Base-by-base conservation (phyloP, 2,113 vertebrate species). In the Odontesthes bonariensis region DNA sequence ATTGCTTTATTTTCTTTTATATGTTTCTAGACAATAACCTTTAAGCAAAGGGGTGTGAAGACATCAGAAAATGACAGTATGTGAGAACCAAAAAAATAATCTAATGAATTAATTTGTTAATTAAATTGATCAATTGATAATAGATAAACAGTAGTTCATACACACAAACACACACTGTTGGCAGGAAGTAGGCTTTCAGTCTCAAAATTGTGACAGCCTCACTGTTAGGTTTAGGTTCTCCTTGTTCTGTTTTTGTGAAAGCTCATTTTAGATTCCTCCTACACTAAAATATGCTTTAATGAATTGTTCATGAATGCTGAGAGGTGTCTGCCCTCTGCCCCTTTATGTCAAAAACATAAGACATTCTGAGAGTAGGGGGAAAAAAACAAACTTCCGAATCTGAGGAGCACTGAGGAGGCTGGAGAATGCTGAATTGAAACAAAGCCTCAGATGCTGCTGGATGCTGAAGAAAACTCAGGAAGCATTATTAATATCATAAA, bases 401-500 rank as follows among this genome's bases (percentile, higher is more conserved):
- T 71, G 75, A 66, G 53, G 4, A 13, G n/a, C 5, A 8, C 10
- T 42, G 12, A 62, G 8, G 27, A 62, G 20, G 42, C 20, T 54
- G 20, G 55, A 64, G 64, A n/a, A 27, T 38, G 20, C 27, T 38
- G 35, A 38, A 35, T 33, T 69, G 8, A 67, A 69, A 16, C 66
- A 16, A 65, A 81, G 60, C 63, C 4, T 73, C 31, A 22, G 14
- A 61, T 7, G 55, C n/a, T 32, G 51, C 27, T 75, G 33, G 68
- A 52, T 55, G 17, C 63, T 52, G 69, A 64, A 46, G 31, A 73
- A 74, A 74, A 75, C 61, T 75, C n/a, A 51, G 12, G 42, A 8
- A 64, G 63, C 69, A 73, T 75, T 13, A 47, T 20, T 46, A 74
- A 81, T 59, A 64, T 81, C 75, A 88, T 83, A 75, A 88, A 79